Evolutionary conservation across 1,140 invertebrate genomes (phyloP).

Genomic region (Phenacoccus solenopsis): DNA sequence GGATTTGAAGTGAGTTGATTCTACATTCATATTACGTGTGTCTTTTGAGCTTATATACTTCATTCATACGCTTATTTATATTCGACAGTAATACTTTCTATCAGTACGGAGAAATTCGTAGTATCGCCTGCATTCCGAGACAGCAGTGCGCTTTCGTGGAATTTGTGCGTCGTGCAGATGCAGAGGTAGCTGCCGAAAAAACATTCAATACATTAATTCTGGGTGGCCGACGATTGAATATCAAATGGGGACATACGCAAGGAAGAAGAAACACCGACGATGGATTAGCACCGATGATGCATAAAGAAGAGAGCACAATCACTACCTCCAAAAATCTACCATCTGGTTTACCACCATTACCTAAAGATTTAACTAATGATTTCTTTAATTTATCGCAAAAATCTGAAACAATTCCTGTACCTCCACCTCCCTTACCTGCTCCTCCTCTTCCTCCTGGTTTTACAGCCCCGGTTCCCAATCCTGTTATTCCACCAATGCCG

Average conservation of each 20-base stretch:
- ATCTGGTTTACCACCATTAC: neutral
- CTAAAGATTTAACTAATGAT: neutral
- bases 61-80: neutral
- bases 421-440: too few species aligned
- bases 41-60: conserved; percentile 23
- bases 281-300: conserved; percentile 20
- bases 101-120: conserved; percentile 97
- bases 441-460: too few species aligned
- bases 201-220: conserved; percentile 93
- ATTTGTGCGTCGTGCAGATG: conserved; percentile 76
- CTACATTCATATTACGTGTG: neutral
- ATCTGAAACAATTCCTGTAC: too few species aligned
- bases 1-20: conserved; percentile 52
- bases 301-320: neutral
- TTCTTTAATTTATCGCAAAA: too few species aligned
- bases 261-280: conserved; percentile 38
- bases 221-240: conserved; percentile 71
- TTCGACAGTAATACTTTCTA: conserved; percentile 76
- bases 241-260: conserved; percentile 94
- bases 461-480: too few species aligned
- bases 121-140: conserved; percentile 76
- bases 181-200: conserved; percentile 88
- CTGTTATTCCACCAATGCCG: too few species aligned
- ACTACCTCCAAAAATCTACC: neutral
- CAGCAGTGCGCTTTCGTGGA: conserved; percentile 98